Evolutionary conservation across 2,113 vertebrate genomes (phyloP).

Genomic region (Triplophysa tibetana): DNA sequence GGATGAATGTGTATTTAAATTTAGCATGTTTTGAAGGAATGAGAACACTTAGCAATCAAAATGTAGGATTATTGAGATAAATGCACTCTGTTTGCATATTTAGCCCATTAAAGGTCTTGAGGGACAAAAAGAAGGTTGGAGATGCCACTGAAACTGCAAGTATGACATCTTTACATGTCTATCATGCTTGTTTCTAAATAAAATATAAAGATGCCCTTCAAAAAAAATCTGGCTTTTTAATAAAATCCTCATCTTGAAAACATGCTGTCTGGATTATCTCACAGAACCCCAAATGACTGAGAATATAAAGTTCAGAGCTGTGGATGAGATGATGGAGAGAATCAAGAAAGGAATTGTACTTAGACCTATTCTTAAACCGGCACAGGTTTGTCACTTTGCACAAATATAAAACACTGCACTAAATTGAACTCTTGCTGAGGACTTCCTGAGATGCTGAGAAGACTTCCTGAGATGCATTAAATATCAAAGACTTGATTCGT

Average conservation of each 20-base stretch:
- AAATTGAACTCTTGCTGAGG: neutral
- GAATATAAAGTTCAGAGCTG: conserved; percentile 68
- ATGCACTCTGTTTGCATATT: conserved; percentile 11
- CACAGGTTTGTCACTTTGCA: conserved; percentile 58
- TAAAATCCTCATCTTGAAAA: neutral
- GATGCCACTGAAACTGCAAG: conserved; percentile 40
- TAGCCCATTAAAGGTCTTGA: conserved; percentile 66
- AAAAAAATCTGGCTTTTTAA: neutral
- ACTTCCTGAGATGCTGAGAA: neutral
- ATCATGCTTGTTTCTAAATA: neutral
- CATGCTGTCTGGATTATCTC: neutral
- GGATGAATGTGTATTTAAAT: too few relatives aligned
- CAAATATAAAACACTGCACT: neutral
- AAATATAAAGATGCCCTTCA: neutral
- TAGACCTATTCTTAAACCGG: conserved; percentile 56
- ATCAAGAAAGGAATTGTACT: conserved; percentile 79
- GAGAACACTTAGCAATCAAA: too few relatives aligned
- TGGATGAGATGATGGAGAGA: conserved; percentile 85
- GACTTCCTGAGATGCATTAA: neutral
- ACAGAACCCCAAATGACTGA: conserved; percentile 44
- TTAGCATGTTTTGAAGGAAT: too few relatives aligned
- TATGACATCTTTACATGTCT: conserved; percentile 51
- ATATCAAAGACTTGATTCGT: neutral
- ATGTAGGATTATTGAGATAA: neutral
- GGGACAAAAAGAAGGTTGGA: conserved; percentile 60